phyloP scores from a whole-genome alignment of 2,888 invertebrate species.

The Napeogenes sylphis region DNA sequence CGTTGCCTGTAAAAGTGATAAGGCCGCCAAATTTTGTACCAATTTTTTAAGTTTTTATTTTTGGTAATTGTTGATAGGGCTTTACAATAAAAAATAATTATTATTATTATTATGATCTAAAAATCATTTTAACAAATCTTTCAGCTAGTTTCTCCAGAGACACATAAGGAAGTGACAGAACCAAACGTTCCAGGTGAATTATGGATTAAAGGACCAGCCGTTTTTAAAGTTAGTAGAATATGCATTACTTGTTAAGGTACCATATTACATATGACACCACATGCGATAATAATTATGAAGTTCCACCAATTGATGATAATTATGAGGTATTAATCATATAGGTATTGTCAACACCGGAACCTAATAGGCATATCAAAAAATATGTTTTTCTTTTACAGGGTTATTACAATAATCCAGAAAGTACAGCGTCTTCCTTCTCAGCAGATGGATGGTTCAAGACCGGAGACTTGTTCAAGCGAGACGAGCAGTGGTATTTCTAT shows the following conservation, averaged over 20 bases:
- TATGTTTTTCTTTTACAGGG: conserved; percentile 34
- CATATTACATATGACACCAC: neutral
- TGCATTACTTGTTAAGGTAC: neutral
- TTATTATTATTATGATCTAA: too few relatives aligned
- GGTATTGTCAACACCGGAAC: too few relatives aligned
- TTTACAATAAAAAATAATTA: too few relatives aligned
- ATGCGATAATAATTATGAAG: too few relatives aligned
- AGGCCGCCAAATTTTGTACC: too few relatives aligned
- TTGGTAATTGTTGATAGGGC: too few relatives aligned
- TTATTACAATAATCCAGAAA: conserved; percentile 63
- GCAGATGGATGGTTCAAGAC: conserved; percentile 71
- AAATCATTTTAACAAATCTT: conserved; percentile 26
- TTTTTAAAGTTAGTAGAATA: conserved; percentile 44
- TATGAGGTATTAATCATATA: too few relatives aligned
- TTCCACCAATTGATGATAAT: too few relatives aligned
- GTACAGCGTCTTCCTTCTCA: conserved; percentile 60
- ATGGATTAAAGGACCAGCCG: conserved; percentile 52
- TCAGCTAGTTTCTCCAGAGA: conserved; percentile 59
- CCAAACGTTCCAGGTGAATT: conserved; percentile 63
- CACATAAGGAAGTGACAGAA: conserved; percentile 48
- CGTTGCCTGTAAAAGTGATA: too few relatives aligned
- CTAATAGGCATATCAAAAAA: too few relatives aligned
- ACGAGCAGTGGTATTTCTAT: conserved; percentile 67
- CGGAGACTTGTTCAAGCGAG: conserved; percentile 72
- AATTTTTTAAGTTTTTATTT: too few relatives aligned